A percentile compares a stretch with the other conserved stretches of the same genome.
phyloP scores from a whole-genome alignment of 2,888 invertebrate species.

The Hyles lineata region DNA sequence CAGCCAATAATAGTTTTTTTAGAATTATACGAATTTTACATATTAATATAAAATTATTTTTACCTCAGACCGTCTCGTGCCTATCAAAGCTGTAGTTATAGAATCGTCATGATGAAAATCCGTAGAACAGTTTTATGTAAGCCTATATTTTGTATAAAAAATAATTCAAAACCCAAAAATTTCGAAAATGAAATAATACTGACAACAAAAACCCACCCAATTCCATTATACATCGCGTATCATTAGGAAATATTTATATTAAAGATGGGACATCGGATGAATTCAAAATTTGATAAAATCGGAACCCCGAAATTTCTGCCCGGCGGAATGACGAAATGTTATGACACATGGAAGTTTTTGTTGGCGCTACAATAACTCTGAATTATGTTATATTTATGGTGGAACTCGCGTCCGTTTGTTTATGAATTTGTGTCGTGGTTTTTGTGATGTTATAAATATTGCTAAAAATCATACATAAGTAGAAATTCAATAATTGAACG shows the following conservation, averaged over 20 bases:
- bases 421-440: slow-evolving; percentile 30
- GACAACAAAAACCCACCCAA: slow-evolving; percentile 1
- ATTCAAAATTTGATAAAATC: slow-evolving; percentile 43
- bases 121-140: too few species aligned
- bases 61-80: too few species aligned
- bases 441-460: neutral
- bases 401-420: slow-evolving; percentile 37
- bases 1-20: too few species aligned
- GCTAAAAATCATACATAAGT: neutral
- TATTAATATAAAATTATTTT: too few species aligned
- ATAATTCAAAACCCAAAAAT: neutral
- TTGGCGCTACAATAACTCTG: slow-evolving; percentile 35
- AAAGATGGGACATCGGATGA: slow-evolving; percentile 10
- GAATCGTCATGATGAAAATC: too few species aligned
- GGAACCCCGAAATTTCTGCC: slow-evolving; percentile 43
- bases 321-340: slow-evolving; percentile 49
- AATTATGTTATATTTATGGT: slow-evolving; percentile 30
- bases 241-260: slow-evolving; percentile 24
- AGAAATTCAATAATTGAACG: neutral
- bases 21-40: too few species aligned
- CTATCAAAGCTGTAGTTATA: too few species aligned
- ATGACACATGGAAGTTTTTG: slow-evolving; percentile 48
- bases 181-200: neutral
- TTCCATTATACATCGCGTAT: slow-evolving; percentile 10
- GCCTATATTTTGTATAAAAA: neutral